phyloP scores from a whole-genome alignment of 1,140 invertebrate species.

The Drosophila truncata region DNA sequence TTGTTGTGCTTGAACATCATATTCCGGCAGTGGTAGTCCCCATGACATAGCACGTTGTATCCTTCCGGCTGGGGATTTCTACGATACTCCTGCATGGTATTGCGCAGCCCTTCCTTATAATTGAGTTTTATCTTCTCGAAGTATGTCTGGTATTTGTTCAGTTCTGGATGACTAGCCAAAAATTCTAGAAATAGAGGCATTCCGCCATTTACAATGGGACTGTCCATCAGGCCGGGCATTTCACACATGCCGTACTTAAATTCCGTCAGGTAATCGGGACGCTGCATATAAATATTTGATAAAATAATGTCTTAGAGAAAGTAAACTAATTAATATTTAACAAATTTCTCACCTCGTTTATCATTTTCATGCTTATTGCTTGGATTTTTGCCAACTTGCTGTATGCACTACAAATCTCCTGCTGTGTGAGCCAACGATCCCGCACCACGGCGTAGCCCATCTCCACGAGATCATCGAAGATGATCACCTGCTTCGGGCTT shows the following conservation, averaged over 20 bases:
- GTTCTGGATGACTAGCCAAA: constrained; percentile 35
- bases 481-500: constrained; percentile 44
- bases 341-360: constrained; percentile 27
- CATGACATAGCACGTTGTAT: constrained; percentile 62
- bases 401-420: constrained; percentile 50
- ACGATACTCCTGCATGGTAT: constrained; percentile 46
- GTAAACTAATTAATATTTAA: background rate
- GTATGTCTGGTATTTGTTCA: constrained; percentile 51
- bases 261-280: constrained; percentile 38
- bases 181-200: constrained; percentile 45
- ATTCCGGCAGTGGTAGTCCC: constrained; percentile 64
- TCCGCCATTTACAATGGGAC: constrained; percentile 31
- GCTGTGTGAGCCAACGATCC: constrained; percentile 18
- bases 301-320: background rate
- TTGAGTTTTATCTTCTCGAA: constrained; percentile 28
- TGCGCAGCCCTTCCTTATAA: constrained; percentile 8
- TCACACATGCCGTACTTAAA: constrained; percentile 32
- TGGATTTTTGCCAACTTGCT: constrained; percentile 64
- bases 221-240: constrained; percentile 15
- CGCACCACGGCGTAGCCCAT: constrained; percentile 57
- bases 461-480: constrained; percentile 65
- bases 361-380: constrained; percentile 54
- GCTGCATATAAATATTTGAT: constrained; percentile 5
- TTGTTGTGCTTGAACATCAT: constrained; percentile 68
- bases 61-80: constrained; percentile 17